Percentiles rank a stretch among this genome's conserved stretches.
Evolutionary conservation across 2,888 invertebrate species (phyloP).

Genomic region (Drosophila colorata): DNA sequence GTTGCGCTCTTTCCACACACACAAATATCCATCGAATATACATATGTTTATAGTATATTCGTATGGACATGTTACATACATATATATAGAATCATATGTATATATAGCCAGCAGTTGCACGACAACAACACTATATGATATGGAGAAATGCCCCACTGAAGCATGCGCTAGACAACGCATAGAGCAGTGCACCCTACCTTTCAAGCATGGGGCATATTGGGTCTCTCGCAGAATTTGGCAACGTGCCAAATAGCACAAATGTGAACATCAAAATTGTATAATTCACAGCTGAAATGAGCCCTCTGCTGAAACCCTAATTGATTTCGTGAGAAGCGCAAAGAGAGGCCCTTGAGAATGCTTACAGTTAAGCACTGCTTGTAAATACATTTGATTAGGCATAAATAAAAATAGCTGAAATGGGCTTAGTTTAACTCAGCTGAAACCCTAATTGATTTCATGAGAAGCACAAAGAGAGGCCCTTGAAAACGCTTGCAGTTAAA

Average conservation of each 20-base stretch:
- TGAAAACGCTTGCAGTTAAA: neutral
- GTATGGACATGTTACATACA: conserved; percentile 20
- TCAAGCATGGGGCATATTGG: conserved; percentile 14
- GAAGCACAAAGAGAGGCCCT: neutral
- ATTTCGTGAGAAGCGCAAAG: conserved; percentile 6
- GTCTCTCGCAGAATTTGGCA: conserved; percentile 12
- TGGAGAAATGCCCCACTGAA: conserved; percentile 73
- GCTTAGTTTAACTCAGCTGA: no score
- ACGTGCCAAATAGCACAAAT: conserved; percentile 5
- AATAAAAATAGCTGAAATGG: no score
- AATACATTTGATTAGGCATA: neutral
- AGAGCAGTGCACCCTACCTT: conserved; percentile 32
- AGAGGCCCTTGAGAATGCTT: neutral
- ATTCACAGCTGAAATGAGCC: neutral
- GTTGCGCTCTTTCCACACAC: conserved; percentile 59
- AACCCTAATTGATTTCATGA: neutral
- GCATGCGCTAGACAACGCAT: conserved; percentile 59
- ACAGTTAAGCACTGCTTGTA: neutral
- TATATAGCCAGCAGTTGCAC: conserved; percentile 55
- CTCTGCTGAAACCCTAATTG: neutral
- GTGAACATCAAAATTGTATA: neutral
- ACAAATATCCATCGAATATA: conserved; percentile 14
- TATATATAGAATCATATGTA: conserved; percentile 9
- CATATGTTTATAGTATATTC: conserved; percentile 12
- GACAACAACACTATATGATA: conserved; percentile 42